A percentile compares a stretch with the other conserved stretches of the same genome.
phyloP scores from a whole-genome alignment of 2,888 invertebrate genomes.

The Pimpla rufipes region DNA sequence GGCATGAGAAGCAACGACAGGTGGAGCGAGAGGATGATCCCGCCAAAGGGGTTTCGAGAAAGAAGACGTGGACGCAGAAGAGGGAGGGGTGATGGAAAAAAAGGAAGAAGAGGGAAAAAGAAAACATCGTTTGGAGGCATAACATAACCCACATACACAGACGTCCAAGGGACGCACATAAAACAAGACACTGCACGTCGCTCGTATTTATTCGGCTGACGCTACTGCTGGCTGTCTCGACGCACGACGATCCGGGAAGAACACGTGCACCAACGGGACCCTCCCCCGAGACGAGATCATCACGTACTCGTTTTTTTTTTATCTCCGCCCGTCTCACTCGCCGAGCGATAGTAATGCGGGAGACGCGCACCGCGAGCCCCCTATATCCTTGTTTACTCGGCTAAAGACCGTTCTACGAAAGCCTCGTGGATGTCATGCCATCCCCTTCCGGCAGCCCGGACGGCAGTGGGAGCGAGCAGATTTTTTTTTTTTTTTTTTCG shows the following conservation, averaged over 20 bases:
- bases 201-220: constrained; percentile 56
- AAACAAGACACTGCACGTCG: constrained; percentile 50
- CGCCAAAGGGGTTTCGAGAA: constrained; percentile 66
- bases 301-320: constrained; percentile 27
- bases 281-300: constrained; percentile 59
- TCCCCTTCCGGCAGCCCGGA: constrained; percentile 32
- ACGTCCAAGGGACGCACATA: constrained; percentile 46
- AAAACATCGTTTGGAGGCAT: constrained; percentile 39
- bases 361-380: constrained; percentile 3
- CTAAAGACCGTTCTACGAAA: constrained; percentile 49
- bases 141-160: constrained; percentile 61
- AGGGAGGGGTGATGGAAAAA: neutral
- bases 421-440: constrained; percentile 21
- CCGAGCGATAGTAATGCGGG: constrained; percentile 22
- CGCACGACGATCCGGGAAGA: constrained; percentile 50
- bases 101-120: constrained; percentile 40
- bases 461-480: neutral
- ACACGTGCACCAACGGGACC: constrained; percentile 55
- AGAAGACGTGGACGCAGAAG: constrained; percentile 22
- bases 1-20: constrained; percentile 55
- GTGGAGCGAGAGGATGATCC: constrained; percentile 59
- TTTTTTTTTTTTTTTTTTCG: constrained; percentile 17
- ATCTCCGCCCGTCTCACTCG: neutral
- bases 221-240: neutral
- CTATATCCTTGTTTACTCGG: constrained; percentile 41